phyloP scores from a whole-genome alignment of 2,888 invertebrate species.

The Eilema sororculum region DNA sequence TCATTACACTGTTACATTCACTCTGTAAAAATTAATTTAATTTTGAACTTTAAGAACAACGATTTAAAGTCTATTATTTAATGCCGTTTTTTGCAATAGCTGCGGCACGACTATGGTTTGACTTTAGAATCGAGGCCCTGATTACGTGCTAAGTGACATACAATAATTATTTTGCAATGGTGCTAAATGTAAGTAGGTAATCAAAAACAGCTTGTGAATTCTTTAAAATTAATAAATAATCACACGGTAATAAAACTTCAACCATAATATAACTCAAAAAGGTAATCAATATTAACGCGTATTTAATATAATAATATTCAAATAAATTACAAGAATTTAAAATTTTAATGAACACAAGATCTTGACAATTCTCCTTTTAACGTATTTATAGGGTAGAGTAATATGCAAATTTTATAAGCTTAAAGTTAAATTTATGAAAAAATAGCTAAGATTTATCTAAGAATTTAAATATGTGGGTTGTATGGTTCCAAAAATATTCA shows the following conservation, averaged over 20 bases:
- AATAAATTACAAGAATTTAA: background rate
- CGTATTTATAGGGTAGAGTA: constrained; percentile 31
- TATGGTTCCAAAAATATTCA: constrained; percentile 47
- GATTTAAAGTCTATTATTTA: too few species aligned
- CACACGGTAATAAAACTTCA: constrained; percentile 8
- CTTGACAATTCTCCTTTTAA: constrained; percentile 34
- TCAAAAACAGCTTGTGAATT: constrained; percentile 48
- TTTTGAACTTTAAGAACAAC: too few species aligned
- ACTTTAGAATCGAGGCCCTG: too few species aligned
- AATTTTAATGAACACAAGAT: background rate
- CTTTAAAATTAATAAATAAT: constrained; percentile 15
- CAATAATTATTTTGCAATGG: constrained; percentile 62
- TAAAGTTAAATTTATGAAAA: constrained; percentile 32
- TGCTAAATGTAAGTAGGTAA: constrained; percentile 67
- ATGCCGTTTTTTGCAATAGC: too few species aligned
- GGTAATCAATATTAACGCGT: background rate
- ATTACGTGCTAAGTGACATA: background rate
- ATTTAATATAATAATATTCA: constrained; percentile 10
- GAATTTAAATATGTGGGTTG: constrained; percentile 38
- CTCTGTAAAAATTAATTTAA: too few species aligned
- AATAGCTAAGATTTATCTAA: constrained; percentile 29
- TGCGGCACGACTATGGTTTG: too few species aligned
- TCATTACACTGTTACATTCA: too few species aligned
- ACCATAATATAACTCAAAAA: background rate
- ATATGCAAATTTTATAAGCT: constrained; percentile 48